phyloP scores from a whole-genome alignment of 2,888 invertebrate species.

The Drosophila nigritarsus region DNA sequence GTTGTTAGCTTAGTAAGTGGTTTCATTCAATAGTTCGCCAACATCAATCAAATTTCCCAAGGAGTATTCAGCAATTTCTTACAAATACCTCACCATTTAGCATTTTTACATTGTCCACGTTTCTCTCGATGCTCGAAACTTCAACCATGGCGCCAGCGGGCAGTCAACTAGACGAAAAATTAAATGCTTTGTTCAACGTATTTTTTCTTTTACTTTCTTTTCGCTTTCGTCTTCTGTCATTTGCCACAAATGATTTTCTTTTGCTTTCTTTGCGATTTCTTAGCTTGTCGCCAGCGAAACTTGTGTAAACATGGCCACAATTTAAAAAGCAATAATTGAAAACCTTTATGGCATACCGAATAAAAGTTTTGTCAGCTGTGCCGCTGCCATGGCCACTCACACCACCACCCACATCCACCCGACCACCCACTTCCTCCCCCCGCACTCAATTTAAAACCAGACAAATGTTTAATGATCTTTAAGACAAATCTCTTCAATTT shows the following conservation, averaged over 20 bases:
- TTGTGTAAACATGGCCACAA: constrained; percentile 69
- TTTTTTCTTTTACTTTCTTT: constrained; percentile 16
- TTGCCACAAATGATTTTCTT: constrained; percentile 37
- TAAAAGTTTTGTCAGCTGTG: constrained; percentile 62
- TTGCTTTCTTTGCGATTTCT: constrained; percentile 13
- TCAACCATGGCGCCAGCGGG: constrained; percentile 42
- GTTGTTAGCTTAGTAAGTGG: not conserved
- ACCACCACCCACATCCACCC: not conserved
- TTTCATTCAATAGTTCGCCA: constrained; percentile 13
- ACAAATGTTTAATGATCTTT: constrained; percentile 53
- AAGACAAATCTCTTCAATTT: constrained; percentile 33
- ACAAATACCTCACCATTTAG: not conserved
- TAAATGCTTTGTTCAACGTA: constrained; percentile 60
- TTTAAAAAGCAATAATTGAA: constrained; percentile 72
- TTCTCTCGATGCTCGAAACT: constrained; percentile 11
- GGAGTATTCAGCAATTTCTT: not conserved
- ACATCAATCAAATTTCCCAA: constrained; percentile 37
- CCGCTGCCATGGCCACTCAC: constrained; percentile 41
- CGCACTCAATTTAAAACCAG: not conserved
- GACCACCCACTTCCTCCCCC: not conserved
- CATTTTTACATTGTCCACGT: not conserved
- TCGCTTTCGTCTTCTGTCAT: constrained; percentile 23
- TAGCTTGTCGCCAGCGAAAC: constrained; percentile 53
- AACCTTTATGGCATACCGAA: constrained; percentile 67
- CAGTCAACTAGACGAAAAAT: constrained; percentile 47